phyloP scores from a whole-genome alignment of 2,797 vertebrate species.

The Chloroceryle inda region DNA sequence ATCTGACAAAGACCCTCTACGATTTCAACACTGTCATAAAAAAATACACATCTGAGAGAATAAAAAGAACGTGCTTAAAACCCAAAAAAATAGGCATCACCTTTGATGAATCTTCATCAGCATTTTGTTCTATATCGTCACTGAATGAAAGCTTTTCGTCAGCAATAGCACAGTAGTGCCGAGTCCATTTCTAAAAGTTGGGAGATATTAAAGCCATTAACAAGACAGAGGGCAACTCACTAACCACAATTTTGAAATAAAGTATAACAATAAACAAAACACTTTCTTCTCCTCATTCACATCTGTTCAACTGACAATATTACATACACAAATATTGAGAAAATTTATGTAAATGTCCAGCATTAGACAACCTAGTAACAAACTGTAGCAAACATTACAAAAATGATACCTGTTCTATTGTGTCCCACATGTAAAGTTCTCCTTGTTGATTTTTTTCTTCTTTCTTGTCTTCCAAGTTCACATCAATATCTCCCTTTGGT shows the following conservation, averaged over 20 bases:
- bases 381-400: not conserved
- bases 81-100: constrained; percentile 42
- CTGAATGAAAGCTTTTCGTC: constrained; percentile 93
- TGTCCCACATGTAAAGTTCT: constrained; percentile 95
- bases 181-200: constrained; percentile 89
- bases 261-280: not conserved
- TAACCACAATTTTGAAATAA: not conserved
- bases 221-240: not conserved
- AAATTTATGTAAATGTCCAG: not conserved
- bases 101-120: constrained; percentile 81
- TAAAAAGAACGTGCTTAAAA: not conserved
- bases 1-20: not conserved
- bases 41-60: not conserved
- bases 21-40: not conserved
- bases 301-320: not conserved
- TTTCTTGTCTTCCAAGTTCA: constrained; percentile 84
- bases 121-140: constrained; percentile 87
- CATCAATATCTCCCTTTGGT: constrained; percentile 80
- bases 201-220: constrained; percentile 3
- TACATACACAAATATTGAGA: not conserved
- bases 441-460: constrained; percentile 91
- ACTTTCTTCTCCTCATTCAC: not conserved
- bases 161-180: constrained; percentile 93
- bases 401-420: constrained; percentile 90
- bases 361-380: not conserved